Percentiles rank a stretch among this genome's conserved stretches.
These are phyloP conservation scores for Dasypolia templi DNA, from an alignment of 2,888 invertebrate species.

Conservation along the genomic window DNA sequence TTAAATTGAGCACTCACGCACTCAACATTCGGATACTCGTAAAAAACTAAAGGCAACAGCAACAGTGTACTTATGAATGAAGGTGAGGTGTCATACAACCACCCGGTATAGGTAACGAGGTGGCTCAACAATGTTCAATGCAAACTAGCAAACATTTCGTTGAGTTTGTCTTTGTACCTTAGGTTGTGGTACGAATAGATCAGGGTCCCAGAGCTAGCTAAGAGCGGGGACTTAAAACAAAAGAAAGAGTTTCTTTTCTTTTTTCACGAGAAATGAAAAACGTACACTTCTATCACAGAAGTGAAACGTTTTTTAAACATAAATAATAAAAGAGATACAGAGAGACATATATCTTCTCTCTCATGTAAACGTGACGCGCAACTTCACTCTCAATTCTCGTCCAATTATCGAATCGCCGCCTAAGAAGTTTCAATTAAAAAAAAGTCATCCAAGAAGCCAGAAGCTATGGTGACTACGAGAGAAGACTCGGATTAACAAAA, in stretches of 20 bases:
- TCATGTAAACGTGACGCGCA: too few species aligned
- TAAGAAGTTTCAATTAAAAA: too few species aligned
- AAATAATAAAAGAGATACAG: too few species aligned
- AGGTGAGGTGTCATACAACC: slow-evolving; percentile 33
- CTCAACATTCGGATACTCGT: not conserved
- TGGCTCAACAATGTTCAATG: slow-evolving; percentile 44
- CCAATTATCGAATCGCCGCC: too few species aligned
- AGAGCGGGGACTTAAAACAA: not conserved
- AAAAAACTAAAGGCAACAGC: slow-evolving; percentile 29
- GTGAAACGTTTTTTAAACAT: too few species aligned
- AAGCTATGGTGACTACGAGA: too few species aligned
- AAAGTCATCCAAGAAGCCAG: not conserved
- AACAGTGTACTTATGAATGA: slow-evolving; percentile 30
- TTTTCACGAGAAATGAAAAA: too few species aligned
- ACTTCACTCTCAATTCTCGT: too few species aligned
- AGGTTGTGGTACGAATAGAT: not conserved
- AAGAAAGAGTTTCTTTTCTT: too few species aligned
- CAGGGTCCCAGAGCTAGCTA: slow-evolving; percentile 21
- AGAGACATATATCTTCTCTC: too few species aligned
- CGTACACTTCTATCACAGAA: too few species aligned
- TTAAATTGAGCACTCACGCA: slow-evolving; percentile 19
- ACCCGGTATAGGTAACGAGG: slow-evolving; percentile 40
- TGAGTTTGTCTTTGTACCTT: slow-evolving; percentile 19
- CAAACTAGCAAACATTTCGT: slow-evolving; percentile 38
- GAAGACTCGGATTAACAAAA: not conserved